These are phyloP conservation scores for Aleiodes testaceus DNA, from an alignment of 2,888 invertebrate genomes.

Conservation along the genomic window DNA sequence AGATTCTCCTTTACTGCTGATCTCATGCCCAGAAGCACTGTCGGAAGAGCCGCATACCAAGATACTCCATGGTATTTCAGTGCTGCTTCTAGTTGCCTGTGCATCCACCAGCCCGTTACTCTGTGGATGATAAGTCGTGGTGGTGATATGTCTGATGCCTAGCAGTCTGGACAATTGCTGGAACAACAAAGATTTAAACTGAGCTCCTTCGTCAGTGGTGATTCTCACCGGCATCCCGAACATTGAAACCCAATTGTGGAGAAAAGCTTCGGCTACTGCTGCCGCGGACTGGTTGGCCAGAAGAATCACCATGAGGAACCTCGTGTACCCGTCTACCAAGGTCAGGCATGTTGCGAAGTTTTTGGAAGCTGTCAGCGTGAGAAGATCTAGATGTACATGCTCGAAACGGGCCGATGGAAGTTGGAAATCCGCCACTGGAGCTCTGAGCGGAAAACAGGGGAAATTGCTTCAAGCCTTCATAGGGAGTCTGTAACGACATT, in stretches of 20 bases:
- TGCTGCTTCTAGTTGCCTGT: no score
- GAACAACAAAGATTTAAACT: no score
- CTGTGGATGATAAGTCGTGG: no score
- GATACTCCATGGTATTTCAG: no score
- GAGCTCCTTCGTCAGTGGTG: no score
- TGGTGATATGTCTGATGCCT: no score
- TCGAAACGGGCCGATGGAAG: slow-evolving; percentile 7
- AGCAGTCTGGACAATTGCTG: no score
- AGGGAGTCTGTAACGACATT: slow-evolving; percentile 9
- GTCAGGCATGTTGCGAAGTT: slow-evolving; percentile 65
- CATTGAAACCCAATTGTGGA: slow-evolving; percentile 46
- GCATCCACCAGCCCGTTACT: no score
- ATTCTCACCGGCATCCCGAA: slow-evolving; percentile 42
- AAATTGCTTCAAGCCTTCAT: not conserved
- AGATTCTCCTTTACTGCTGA: no score
- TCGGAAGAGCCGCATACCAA: no score
- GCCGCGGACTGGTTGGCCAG: slow-evolving; percentile 38
- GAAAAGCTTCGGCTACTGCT: slow-evolving; percentile 33
- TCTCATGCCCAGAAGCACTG: no score
- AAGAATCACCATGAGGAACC: slow-evolving; percentile 56
- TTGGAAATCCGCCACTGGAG: not conserved
- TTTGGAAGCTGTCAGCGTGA: not conserved
- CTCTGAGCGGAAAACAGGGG: slow-evolving; percentile 3
- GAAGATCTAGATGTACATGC: not conserved
- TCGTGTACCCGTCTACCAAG: slow-evolving; percentile 57